Evolutionary conservation across 2,797 vertebrate species (phyloP), one percentile per base, ranked within the genome.

Genomic region (Tokudaia tokunoshimensis): DNA sequence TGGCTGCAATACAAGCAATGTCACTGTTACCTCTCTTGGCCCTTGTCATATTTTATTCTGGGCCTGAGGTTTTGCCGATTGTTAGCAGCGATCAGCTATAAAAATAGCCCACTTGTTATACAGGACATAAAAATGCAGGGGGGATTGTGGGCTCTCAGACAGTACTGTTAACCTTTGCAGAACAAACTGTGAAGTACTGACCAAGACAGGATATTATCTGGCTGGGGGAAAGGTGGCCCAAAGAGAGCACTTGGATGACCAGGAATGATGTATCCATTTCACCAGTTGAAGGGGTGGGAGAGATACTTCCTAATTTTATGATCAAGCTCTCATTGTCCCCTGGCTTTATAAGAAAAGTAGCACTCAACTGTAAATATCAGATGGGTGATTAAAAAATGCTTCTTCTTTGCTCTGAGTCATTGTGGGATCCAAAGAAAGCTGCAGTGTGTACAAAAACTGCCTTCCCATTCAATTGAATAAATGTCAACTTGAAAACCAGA

Each of bases 71-170:
- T 92, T 94, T 97, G 91, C 95, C 65, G 82, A 90, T 97, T 97
- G 96, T 97, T 89, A 96, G 17, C 95, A 96, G 96, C 92, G 97
- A 63, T 92, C 88, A 0, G 12, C 83, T 84, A 67, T 98, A 98
- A 98, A 98, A 98, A 98, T 98, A 98, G 95, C 89, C 78, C 19
- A 44, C 95, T 96, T 97, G 89, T 98, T 98, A 97, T 94, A 95
- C 91, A 88, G 92, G 94, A 95, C 94, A 96, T 98, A 98, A 98
- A 98, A 98, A 98, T 98, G 98, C 98, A 97, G 92, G 44, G 0
- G 78, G 84, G 31, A 94, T 94, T 57, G 47, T 87, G 81, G 44
- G 50, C 96, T 98, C 96, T 98, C 93, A 89, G 97, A 96, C 84
- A 95, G 96, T 92, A 95, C 97, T 96, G 82, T 98, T 98, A 98